phyloP scores from a whole-genome alignment of 2,797 vertebrate species.

The Gobio occitaniae region DNA sequence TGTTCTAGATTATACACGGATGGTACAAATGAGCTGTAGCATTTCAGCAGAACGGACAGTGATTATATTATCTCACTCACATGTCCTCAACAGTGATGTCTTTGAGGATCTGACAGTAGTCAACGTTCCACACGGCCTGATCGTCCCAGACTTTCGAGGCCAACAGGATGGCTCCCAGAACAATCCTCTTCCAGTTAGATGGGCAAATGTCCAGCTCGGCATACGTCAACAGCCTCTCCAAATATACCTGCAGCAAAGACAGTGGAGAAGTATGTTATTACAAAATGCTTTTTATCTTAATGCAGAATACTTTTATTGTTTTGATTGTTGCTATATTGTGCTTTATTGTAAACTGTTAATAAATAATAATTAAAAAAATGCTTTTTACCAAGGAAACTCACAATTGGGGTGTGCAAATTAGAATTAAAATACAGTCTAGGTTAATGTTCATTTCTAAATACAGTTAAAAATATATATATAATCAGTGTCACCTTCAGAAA shows the following conservation, averaged over 20 bases:
- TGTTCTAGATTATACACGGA: neutral
- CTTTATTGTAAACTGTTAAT: too few species aligned
- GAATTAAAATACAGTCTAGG: neutral
- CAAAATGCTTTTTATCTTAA: neutral
- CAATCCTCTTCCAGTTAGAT: constrained; percentile 97
- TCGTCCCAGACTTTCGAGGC: constrained; percentile 99
- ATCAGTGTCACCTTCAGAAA: neutral
- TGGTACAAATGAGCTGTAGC: neutral
- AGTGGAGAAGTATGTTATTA: neutral
- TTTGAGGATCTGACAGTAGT: constrained; percentile 99
- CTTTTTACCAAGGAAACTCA: neutral
- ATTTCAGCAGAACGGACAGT: neutral
- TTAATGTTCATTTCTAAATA: neutral
- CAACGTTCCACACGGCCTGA: constrained; percentile 99
- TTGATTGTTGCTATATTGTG: too few species aligned
- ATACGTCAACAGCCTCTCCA: constrained; percentile 97
- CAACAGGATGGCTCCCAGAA: constrained; percentile 94
- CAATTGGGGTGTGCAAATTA: neutral
- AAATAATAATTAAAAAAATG: too few species aligned
- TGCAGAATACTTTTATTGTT: too few species aligned
- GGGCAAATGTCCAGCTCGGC: constrained; percentile 98
- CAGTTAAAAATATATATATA: neutral
- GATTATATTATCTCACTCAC: constrained; percentile 79
- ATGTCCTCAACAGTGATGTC: constrained; percentile 99
- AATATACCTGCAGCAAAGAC: constrained; percentile 84